Evolutionary conservation across 2,888 invertebrate species (phyloP).

Genomic region (Alviniconcha strummeri): DNA sequence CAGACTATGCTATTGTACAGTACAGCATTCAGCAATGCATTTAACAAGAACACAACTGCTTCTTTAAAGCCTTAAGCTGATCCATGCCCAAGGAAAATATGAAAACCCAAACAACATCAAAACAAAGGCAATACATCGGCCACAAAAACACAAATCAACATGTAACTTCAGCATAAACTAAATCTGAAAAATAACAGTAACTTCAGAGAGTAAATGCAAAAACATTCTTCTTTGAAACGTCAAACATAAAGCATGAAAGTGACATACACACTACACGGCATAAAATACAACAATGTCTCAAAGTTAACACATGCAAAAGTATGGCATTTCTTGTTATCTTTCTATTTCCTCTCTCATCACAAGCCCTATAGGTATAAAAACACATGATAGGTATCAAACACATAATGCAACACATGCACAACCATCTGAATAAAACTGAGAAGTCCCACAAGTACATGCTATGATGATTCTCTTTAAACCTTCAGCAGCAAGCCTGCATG

Average conservation of each 20-base stretch:
- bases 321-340: conserved; percentile 16
- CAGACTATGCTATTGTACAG: too few species aligned
- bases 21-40: too few species aligned
- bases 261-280: not conserved
- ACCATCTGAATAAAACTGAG: conserved; percentile 18
- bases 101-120: too few species aligned
- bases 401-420: not conserved
- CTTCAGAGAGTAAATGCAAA: not conserved
- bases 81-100: too few species aligned
- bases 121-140: not conserved
- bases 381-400: not conserved
- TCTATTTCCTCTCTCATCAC: conserved; percentile 7
- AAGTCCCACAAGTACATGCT: too few species aligned
- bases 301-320: not conserved
- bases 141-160: not conserved
- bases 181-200: too few species aligned
- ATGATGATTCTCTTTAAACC: too few species aligned
- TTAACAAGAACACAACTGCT: too few species aligned
- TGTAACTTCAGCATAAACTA: too few species aligned
- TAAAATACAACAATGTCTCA: not conserved
- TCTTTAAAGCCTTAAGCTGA: too few species aligned
- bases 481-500: too few species aligned
- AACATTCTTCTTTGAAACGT: not conserved
- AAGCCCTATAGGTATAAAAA: conserved; percentile 18
- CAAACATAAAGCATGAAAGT: not conserved